phyloP scores from a whole-genome alignment of 2,888 invertebrate species.

The Lithophane ornitopus region DNA sequence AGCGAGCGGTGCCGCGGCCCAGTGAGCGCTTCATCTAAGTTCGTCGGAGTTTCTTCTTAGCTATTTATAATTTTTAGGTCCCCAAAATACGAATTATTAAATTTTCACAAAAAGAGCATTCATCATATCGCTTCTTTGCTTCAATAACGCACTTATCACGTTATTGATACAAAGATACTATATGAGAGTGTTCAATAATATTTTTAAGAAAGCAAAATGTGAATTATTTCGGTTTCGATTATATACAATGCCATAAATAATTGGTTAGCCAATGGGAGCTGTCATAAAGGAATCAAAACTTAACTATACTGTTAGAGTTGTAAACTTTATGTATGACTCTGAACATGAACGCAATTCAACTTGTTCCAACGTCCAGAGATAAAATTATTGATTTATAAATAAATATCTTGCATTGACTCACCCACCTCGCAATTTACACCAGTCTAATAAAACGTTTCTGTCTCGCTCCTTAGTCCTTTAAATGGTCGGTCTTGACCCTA shows the following conservation, averaged over 20 bases:
- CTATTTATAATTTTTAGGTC: neutral
- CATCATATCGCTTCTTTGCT: no score
- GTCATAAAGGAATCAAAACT: neutral
- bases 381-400: slow-evolving; percentile 57
- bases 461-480: slow-evolving; percentile 58
- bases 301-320: neutral
- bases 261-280: neutral
- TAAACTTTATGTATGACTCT: neutral
- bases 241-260: neutral
- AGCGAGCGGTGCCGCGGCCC: neutral
- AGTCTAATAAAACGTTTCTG: slow-evolving; percentile 55
- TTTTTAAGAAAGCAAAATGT: neutral
- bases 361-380: slow-evolving; percentile 26
- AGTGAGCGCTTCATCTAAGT: neutral
- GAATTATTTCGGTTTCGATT: neutral
- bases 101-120: neutral
- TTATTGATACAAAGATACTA: no score
- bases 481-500: slow-evolving; percentile 59
- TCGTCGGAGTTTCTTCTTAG: neutral
- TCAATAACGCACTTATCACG: no score
- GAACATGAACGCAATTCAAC: neutral
- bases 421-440: slow-evolving; percentile 53
- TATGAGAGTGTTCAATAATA: neutral
- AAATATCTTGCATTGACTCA: slow-evolving; percentile 56
- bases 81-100: neutral